Evolutionary conservation across 1,140 invertebrate species (phyloP).

Genomic region (Antheraea mylitta): DNA sequence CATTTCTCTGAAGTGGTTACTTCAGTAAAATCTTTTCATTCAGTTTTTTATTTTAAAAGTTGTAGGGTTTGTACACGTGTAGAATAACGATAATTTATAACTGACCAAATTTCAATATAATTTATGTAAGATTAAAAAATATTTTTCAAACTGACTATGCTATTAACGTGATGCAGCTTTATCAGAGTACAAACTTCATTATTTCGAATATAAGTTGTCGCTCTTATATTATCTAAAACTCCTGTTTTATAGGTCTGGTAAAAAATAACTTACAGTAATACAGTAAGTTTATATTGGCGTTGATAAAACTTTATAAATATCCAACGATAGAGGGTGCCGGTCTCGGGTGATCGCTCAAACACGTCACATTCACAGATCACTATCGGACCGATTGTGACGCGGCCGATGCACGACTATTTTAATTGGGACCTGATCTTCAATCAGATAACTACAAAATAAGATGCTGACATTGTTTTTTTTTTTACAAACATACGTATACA

Average conservation of each 20-base stretch:
- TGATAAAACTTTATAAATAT: slow-evolving; percentile 12
- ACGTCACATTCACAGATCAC: slow-evolving; percentile 59
- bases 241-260: not conserved
- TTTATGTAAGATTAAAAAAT: too few species aligned
- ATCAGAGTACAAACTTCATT: too few species aligned
- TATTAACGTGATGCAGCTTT: too few species aligned
- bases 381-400: slow-evolving; percentile 71
- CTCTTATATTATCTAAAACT: not conserved
- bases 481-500: slow-evolving; percentile 55
- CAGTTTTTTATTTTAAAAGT: too few species aligned
- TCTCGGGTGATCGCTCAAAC: slow-evolving; percentile 67
- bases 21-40: too few species aligned
- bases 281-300: slow-evolving; percentile 14
- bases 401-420: slow-evolving; percentile 75
- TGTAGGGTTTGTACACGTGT: too few species aligned
- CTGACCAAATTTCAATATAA: too few species aligned
- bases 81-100: too few species aligned
- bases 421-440: slow-evolving; percentile 70
- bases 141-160: too few species aligned
- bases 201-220: not conserved
- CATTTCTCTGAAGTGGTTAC: too few species aligned
- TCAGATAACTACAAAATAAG: slow-evolving; percentile 64
- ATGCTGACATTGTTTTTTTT: slow-evolving; percentile 46
- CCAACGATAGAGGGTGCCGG: slow-evolving; percentile 21
- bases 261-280: not conserved